A percentile compares a stretch with the other conserved stretches of the same genome.
Evolutionary conservation across 1,140 invertebrate genomes (phyloP).

Genomic region (Drosophila cardini): DNA sequence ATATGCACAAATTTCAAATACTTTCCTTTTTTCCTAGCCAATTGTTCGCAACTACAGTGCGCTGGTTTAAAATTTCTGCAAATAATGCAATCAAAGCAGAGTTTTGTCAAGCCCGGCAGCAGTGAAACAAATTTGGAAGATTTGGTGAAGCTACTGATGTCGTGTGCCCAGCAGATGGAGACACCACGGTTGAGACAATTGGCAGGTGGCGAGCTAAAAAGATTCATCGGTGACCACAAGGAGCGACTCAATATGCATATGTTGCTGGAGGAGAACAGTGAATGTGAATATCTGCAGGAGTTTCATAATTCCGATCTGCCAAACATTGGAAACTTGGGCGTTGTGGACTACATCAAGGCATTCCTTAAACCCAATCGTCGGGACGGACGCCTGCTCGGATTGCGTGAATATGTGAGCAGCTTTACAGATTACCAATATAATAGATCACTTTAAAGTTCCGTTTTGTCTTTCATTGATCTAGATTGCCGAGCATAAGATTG

Average conservation of each 20-base stretch:
- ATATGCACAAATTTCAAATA: no score
- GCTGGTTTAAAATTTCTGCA: constrained; percentile 44
- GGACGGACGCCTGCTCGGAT: constrained; percentile 39
- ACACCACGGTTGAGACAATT: constrained; percentile 16
- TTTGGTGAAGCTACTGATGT: constrained; percentile 57
- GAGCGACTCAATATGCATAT: constrained; percentile 32
- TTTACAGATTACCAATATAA: neutral
- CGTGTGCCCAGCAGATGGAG: constrained; percentile 23
- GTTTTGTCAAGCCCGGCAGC: neutral
- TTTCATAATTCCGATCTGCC: constrained; percentile 5
- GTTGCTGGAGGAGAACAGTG: constrained; percentile 54
- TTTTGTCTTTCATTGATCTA: constrained; percentile 3
- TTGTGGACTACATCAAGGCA: constrained; percentile 29
- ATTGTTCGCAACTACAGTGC: constrained; percentile 45
- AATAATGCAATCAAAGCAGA: constrained; percentile 40
- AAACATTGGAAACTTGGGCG: neutral
- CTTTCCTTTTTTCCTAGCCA: constrained; percentile 29
- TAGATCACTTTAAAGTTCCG: neutral
- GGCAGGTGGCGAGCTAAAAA: neutral
- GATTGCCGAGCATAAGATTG: constrained; percentile 64
- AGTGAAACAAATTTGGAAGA: constrained; percentile 40
- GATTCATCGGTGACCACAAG: constrained; percentile 29
- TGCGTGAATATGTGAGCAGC: constrained; percentile 55
- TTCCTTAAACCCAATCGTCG: constrained; percentile 48
- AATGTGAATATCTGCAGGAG: constrained; percentile 45